These are phyloP conservation scores for Eutolmus rufibarbis DNA, from an alignment of 2,888 invertebrate genomes.

Conservation along the genomic window DNA sequence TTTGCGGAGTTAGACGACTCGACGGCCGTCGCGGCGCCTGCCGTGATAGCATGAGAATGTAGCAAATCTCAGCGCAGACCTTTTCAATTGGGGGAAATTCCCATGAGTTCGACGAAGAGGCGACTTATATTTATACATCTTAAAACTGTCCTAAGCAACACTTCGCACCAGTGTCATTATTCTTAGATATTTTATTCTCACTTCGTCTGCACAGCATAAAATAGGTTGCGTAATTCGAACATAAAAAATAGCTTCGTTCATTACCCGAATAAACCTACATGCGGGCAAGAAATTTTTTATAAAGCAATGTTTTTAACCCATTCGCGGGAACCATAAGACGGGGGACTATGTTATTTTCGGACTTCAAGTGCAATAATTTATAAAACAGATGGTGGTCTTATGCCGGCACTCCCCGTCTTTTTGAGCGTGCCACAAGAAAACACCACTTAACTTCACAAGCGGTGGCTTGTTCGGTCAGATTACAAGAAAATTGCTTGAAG, in stretches of 20 bases:
- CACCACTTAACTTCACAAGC: not conserved
- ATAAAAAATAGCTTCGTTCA: not conserved
- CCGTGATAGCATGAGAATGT: not conserved
- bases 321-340: not conserved
- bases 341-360: not conserved
- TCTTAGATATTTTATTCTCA: not conserved
- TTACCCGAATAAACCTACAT: not conserved
- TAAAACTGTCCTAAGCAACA: not conserved
- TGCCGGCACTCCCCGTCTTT: not conserved
- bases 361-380: not conserved
- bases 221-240: not conserved
- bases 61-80: not conserved
- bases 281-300: not conserved
- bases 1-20: not conserved
- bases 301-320: not conserved
- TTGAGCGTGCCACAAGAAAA: not conserved
- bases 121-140: not conserved
- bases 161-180: not conserved
- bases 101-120: not conserved
- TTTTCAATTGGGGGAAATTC: not conserved
- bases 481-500: not conserved
- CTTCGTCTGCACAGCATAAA: not conserved
- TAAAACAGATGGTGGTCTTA: conserved; percentile 14
- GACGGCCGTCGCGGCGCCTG: not conserved
- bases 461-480: not conserved